A percentile compares a stretch with the other conserved stretches of the same genome.
Evolutionary conservation across 2,797 vertebrate genomes (phyloP).

Genomic region (Euthynnus affinis): DNA sequence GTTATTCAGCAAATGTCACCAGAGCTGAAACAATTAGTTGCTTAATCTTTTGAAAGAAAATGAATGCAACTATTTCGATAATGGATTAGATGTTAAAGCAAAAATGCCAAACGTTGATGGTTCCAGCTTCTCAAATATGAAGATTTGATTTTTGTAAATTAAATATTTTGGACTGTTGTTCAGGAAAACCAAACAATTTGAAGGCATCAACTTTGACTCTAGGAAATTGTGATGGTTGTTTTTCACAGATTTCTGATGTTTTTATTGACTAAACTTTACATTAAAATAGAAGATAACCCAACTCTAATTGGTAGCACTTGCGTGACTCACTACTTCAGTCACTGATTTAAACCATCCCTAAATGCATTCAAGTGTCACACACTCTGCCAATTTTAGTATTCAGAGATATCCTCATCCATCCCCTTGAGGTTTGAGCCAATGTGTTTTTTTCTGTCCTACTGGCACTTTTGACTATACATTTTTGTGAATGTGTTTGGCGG

Average conservation of each 20-base stretch:
- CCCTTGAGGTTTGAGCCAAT: conserved; percentile 1
- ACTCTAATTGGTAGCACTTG: no score
- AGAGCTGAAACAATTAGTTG: neutral
- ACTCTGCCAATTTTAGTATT: conserved; percentile 4
- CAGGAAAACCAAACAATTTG: no score
- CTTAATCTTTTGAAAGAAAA: neutral
- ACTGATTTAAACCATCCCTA: neutral
- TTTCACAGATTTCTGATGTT: neutral
- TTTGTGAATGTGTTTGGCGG: conserved; percentile 32
- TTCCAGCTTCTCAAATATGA: no score
- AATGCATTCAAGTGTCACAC: conserved; percentile 1
- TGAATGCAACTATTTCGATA: neutral
- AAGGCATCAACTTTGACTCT: neutral
- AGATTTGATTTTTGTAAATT: no score
- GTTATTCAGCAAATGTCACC: neutral
- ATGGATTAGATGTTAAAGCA: neutral
- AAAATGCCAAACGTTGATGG: no score
- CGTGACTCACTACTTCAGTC: neutral
- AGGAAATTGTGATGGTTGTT: neutral
- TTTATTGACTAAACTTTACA: neutral
- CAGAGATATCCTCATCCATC: neutral
- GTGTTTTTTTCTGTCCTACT: conserved; percentile 40
- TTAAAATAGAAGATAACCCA: neutral
- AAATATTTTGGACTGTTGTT: no score
- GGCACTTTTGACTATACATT: conserved; percentile 38